A percentile compares a stretch with the other conserved stretches of the same genome.
Conservation (phyloP, 1,140 invertebrate species). For the Drosophila navojoa region DNA sequence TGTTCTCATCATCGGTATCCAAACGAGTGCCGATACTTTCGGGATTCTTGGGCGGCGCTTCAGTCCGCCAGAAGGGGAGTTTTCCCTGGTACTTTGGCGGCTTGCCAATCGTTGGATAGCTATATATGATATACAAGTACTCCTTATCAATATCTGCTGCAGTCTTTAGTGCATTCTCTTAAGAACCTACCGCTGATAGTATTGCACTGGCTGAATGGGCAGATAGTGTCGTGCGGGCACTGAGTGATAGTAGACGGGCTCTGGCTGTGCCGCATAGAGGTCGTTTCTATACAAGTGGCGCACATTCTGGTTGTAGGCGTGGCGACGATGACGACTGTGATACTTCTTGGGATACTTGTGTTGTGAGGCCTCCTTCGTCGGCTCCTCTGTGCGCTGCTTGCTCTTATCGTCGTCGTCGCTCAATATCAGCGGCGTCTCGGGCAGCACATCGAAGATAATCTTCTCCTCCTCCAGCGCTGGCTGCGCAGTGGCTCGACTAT, state of each 20-base stretch:
- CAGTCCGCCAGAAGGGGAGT: slow-evolving; percentile 11
- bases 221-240: slow-evolving; percentile 25
- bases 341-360: slow-evolving; percentile 69
- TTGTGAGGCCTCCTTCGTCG: slow-evolving; percentile 47
- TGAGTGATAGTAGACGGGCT: not conserved
- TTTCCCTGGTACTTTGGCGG: slow-evolving; percentile 17
- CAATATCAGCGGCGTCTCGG: slow-evolving; percentile 56
- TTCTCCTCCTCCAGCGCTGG: slow-evolving; percentile 36
- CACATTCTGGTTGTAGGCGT: slow-evolving; percentile 17
- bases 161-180: not conserved
- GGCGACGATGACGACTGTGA: slow-evolving; percentile 60
- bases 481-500: slow-evolving; percentile 15
- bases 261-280: slow-evolving; percentile 10
- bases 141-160: not conserved
- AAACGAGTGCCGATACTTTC: slow-evolving; percentile 8
- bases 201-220: slow-evolving; percentile 2
- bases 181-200: slow-evolving; percentile 17
- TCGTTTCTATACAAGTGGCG: not conserved
- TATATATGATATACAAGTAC: slow-evolving; percentile 10
- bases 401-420: slow-evolving; percentile 36
- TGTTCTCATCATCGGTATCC: not conserved
- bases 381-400: slow-evolving; percentile 29
- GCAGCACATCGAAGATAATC: slow-evolving; percentile 68
- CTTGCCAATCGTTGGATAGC: slow-evolving; percentile 26
- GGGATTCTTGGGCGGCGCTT: slow-evolving; percentile 1